Evolutionary conservation across 23 tunicate genomes (phyloP), one percentile per base, ranked within the genome.

Genomic region (Trididemnum nubilum): DNA sequence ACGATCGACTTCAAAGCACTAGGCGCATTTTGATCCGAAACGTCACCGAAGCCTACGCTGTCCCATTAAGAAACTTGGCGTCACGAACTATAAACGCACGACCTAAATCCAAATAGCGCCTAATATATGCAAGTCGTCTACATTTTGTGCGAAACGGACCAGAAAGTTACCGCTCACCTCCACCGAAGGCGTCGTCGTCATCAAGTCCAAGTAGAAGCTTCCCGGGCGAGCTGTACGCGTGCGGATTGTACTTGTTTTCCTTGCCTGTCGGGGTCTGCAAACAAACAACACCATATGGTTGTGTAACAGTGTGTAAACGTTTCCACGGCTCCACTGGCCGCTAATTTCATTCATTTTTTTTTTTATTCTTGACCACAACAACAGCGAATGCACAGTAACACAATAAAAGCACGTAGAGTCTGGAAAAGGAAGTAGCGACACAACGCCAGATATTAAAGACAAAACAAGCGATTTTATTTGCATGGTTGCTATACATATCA

Each of bases 191-290:
- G 35, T 85, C 97, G 38, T 84, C 96, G 1, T 91, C 97, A 26
- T 76, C 84, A 81, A 91, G 81, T 2, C 77, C 49, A 4, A 81
- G 84, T 26, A 51, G 50, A 15, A 67, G 88, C 54, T 80, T 44
- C 36, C 33, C 52, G 4, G 80, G 84, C n/a, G 87, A 77, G 31
- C 81, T 78, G 65, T 91, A 91, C 39, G 52, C 63, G 33, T 58
- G 69, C 5, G 97, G 97, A 65, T 91, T 91, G 64, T 91, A 91
- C 38, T 81, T 81, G 84, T 76, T 91, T 34, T 83, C 71, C 31
- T 89, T 85, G 36, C 77, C 86, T 22, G 81, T 30, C 33, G 76
- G 35, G 33, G 65, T 50, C 96, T 90, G 78, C 25, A 77, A 28
- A n/a, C 5, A 4, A 25, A 61, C 21, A 61, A 61, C 5, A 4